A percentile compares a stretch with the other conserved stretches of the same genome.
Evolutionary conservation across 2,113 vertebrate genomes (phyloP).

Genomic region (Rhegmatorhina hoffmannsi): DNA sequence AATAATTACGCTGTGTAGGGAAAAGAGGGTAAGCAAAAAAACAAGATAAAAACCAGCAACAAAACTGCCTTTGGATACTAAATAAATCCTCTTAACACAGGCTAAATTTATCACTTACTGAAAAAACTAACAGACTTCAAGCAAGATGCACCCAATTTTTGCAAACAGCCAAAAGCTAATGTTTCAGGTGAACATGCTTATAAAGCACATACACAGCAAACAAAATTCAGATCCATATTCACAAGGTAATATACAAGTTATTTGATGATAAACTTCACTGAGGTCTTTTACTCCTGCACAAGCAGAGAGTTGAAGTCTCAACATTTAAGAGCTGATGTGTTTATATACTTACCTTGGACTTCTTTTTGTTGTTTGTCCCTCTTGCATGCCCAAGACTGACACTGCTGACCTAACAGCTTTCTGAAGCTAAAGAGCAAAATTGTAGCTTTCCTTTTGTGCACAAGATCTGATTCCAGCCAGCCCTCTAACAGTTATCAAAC

Average conservation of each 20-base stretch:
- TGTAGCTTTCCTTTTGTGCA: fast-evolving
- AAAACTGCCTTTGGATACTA: background rate
- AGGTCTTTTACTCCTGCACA: background rate
- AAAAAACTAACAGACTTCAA: background rate
- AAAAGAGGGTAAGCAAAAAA: background rate
- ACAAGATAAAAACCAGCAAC: background rate
- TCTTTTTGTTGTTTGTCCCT: fast-evolving
- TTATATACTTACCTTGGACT: background rate
- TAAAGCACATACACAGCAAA: background rate
- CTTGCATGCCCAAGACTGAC: background rate
- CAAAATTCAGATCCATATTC: background rate
- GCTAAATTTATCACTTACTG: background rate
- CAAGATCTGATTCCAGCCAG: background rate
- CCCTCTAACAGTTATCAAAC: background rate
- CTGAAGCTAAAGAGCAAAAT: background rate
- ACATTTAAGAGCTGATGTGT: background rate
- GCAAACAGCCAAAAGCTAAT: background rate
- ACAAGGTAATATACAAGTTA: background rate
- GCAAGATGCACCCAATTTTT: background rate
- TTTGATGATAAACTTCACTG: background rate
- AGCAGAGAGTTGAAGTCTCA: background rate
- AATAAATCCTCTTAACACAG: background rate
- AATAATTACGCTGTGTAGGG: background rate
- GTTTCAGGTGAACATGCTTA: background rate
- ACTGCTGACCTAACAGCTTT: background rate